Evolutionary conservation across 1,140 invertebrate species (phyloP).

Genomic region (Scaptodrosophila lebanonensis): DNA sequence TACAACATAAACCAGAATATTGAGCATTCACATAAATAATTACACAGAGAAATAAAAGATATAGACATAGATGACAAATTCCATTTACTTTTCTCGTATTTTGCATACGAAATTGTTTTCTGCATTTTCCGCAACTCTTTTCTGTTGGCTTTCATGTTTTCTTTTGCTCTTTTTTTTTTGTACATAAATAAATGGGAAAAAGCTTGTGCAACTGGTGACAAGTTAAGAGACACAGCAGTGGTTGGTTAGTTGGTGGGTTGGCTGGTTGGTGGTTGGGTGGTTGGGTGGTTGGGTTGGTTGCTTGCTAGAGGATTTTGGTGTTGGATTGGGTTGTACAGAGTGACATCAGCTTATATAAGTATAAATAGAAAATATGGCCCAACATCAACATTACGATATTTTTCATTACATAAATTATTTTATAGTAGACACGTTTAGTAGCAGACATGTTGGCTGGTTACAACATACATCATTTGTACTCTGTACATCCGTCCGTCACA

Average conservation of each 20-base stretch:
- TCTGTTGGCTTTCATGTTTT: constrained; percentile 4
- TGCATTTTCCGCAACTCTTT: not conserved
- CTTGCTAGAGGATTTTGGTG: constrained; percentile 15
- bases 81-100: constrained; percentile 10
- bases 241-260: constrained; percentile 16
- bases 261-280: constrained; percentile 21
- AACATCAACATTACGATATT: constrained; percentile 78
- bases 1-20: too few species aligned
- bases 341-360: constrained; percentile 39
- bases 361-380: constrained; percentile 64
- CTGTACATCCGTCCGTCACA: constrained; percentile 72
- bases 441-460: constrained; percentile 68
- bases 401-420: constrained; percentile 77
- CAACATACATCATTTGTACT: constrained; percentile 70
- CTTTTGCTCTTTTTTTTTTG: constrained; percentile 10
- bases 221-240: constrained; percentile 13
- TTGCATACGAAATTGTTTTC: constrained; percentile 16
- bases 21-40: too few species aligned
- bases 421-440: constrained; percentile 76
- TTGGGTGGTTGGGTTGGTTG: constrained; percentile 30
- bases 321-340: constrained; percentile 38
- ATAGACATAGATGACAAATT: too few species aligned
- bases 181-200: constrained; percentile 10
- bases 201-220: constrained; percentile 27
- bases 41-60: too few species aligned